These are phyloP conservation scores for Lacerta bilineata DNA, from an alignment of 2,797 vertebrate species.

Conservation along the genomic window DNA sequence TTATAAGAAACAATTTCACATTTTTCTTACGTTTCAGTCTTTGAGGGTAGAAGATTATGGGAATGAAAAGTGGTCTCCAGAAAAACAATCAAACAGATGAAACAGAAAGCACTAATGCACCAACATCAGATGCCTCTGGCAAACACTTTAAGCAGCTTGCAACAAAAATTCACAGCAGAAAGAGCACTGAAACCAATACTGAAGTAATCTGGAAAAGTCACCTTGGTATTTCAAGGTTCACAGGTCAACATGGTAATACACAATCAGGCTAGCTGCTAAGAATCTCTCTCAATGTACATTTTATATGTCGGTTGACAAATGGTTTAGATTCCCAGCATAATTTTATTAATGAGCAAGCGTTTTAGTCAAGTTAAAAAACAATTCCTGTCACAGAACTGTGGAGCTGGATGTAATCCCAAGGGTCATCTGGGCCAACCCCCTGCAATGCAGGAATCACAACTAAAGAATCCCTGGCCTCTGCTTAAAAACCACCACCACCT, in stretches of 20 bases:
- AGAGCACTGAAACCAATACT: conserved; percentile 51
- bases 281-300: conserved; percentile 17
- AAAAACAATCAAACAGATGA: background rate
- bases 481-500: too few relatives aligned
- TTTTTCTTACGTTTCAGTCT: conserved; percentile 19
- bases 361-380: conserved; percentile 41
- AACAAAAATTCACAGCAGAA: conserved; percentile 51
- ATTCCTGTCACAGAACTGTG: background rate
- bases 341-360: conserved; percentile 48
- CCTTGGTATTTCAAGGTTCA: conserved; percentile 30
- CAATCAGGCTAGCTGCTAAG: conserved; percentile 9
- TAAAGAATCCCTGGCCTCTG: too few relatives aligned
- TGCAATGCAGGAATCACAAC: too few relatives aligned
- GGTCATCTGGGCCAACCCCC: too few relatives aligned
- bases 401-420: too few relatives aligned
- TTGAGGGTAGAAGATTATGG: background rate
- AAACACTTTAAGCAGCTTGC: background rate
- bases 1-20: background rate
- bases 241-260: background rate
- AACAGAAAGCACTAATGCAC: background rate
- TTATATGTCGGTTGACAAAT: conserved; percentile 24
- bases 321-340: conserved; percentile 46
- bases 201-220: conserved; percentile 21
- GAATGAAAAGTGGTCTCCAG: background rate
- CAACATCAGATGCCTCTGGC: background rate